Base-by-base conservation (phyloP, 2,797 vertebrate genomes). In the Microctenopoma lineatum region DNA sequence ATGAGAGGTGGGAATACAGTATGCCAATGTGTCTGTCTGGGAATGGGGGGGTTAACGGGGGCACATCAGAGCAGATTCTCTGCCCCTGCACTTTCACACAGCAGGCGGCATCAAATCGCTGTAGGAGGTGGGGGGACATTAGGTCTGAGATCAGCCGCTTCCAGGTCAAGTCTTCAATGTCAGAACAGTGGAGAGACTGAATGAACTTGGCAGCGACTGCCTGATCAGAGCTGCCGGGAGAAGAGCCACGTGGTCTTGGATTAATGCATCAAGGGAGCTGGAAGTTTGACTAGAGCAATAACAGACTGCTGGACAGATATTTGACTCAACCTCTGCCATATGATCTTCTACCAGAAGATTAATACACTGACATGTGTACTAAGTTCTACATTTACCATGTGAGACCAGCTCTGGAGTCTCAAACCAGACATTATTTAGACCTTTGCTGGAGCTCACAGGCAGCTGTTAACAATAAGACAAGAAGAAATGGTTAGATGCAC, bases 161-260 rank as follows among this genome's bases (percentile, higher is more conserved):
- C 75, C 84, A 84, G 87, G 87, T 88, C 88, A 86, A 46, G 63
- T 63, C 71, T 36, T 73, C 53, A 48, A 45, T 50, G 57, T 80
- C 68, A 54, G n/a, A 65, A 14, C 36, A 46, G 68, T 12, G 51
- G 52, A 66, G 64, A 69, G 65, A 51, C 62, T 75, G 73, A 86
- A 77, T 26, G 67, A 66, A 63, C 58, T 68, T 70, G 78, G 53
- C 70, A 58, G 29, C 15, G 15, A 71, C 38, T 8, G 25, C 32
- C 38, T 26, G 42, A 73, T 65, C 62, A 53, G 61, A 70, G 73
- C 45, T 29, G 55, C 42, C 3, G 41, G 34, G 39, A 39, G 64
- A 53, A 45, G 32, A 26, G 36, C 47, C 62, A 10, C 2, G 2
- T 26, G 51, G 47, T 75, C 70, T 36, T 36, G 21, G 46, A 58